Base-by-base conservation (phyloP, 1,140 invertebrate species). In the Eumeta japonica region DNA sequence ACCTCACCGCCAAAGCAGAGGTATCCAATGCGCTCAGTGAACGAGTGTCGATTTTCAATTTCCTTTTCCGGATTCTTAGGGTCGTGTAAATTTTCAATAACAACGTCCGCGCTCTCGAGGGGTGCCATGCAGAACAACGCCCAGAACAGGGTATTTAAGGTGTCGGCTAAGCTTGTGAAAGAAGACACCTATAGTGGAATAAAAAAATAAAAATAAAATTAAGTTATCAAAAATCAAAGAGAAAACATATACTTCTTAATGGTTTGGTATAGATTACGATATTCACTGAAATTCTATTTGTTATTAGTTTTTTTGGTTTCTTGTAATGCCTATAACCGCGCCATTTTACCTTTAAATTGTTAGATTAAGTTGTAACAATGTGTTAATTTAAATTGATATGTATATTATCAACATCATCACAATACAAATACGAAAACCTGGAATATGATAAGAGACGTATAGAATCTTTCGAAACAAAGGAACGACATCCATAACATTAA, bases 81-180 rank as follows among this genome's bases (percentile, higher is more conserved):
- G 7, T 59, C 57, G 3, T 73, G 63, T 0, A 55, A 63, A 46
- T 82, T 82, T 48, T 78, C 79, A 3, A 82, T 77, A 10, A 83
- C 62, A 4, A 86, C 81, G 31, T 81, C 80, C 10, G 83, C 83
- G 16, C 81, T 80, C 52, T 83, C 80, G 31, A 84, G 61, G 2
- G 84, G 80, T 0, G 80, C 77, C 76, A 87, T 82, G 34, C 85
- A 85, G 52, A 89, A 87, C 43, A 89, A 76, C 0, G 84, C 84
- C 86, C 86, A 89, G 58, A 89, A 89, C 16, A 87, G 72, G 3
- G 84, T 87, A 51, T 83, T 85, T 24, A 87, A 62, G 3, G 85
- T 86, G 24, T 75, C 79, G 2, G 41, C 15, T 29, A 82, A 72
- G 35, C 73, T 70, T 2, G 81, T 71, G 46, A 83, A 83, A 1